Evolutionary conservation across 2,888 invertebrate genomes (phyloP).

Genomic region (Lymantria monacha): DNA sequence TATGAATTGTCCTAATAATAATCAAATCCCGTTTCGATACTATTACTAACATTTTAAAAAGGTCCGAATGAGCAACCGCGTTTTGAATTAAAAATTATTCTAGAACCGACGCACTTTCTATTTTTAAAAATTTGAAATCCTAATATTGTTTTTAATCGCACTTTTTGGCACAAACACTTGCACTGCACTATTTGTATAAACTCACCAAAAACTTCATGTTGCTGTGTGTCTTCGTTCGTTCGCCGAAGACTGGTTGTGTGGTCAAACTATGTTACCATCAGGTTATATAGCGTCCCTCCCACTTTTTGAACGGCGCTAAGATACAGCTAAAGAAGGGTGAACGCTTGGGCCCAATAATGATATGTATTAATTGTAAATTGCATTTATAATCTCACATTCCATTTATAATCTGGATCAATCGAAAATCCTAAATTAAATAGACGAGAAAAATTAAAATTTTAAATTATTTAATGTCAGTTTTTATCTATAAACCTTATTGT

Average conservation of each 20-base stretch:
- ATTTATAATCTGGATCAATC: slow-evolving; percentile 29
- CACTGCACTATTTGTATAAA: slow-evolving; percentile 42
- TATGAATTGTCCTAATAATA: background rate
- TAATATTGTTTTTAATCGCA: slow-evolving; percentile 21
- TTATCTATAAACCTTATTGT: slow-evolving; percentile 5
- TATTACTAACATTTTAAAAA: background rate
- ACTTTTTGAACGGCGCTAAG: slow-evolving; percentile 45
- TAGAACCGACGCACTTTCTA: slow-evolving; percentile 22
- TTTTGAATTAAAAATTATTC: background rate
- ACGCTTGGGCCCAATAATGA: slow-evolving; percentile 54
- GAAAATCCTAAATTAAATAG: slow-evolving; percentile 8
- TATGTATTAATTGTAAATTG: slow-evolving; percentile 62
- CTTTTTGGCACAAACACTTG: slow-evolving; percentile 37
- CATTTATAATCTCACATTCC: slow-evolving; percentile 39
- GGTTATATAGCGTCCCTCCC: slow-evolving; percentile 76
- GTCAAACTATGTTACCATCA: slow-evolving; percentile 43
- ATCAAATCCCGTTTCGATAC: background rate
- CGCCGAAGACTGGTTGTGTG: slow-evolving; percentile 80
- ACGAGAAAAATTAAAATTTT: slow-evolving; percentile 17
- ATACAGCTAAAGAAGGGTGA: slow-evolving; percentile 47
- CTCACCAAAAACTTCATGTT: slow-evolving; percentile 81
- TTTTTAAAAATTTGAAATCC: slow-evolving; percentile 19
- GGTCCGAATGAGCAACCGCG: background rate
- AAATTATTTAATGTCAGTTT: slow-evolving; percentile 2
- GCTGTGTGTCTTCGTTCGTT: slow-evolving; percentile 68